A percentile compares a stretch with the other conserved stretches of the same genome.
phyloP scores from a whole-genome alignment of 2,113 vertebrate genomes.

The Sceloporus tristichus region DNA sequence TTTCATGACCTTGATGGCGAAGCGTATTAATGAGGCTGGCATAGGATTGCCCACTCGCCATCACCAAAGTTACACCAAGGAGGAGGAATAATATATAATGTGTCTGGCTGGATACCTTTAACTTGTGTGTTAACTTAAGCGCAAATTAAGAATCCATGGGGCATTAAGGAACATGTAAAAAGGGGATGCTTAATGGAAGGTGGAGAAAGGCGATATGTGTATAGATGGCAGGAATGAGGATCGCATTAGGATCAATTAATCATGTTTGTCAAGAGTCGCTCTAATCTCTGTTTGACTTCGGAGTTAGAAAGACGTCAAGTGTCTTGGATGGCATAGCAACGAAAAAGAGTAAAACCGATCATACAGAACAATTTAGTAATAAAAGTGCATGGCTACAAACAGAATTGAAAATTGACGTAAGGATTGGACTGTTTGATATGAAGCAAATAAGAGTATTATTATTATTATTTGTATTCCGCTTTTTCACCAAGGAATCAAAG shows the following conservation, averaged over 20 bases:
- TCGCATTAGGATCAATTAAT: not conserved
- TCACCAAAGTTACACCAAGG: slow-evolving; percentile 36
- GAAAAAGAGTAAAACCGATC: no score
- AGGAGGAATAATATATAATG: not conserved
- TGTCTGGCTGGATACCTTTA: not conserved
- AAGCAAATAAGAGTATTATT: no score
- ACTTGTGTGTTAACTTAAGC: not conserved
- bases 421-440: no score
- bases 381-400: no score
- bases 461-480: no score
- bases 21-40: slow-evolving; percentile 47
- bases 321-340: no score
- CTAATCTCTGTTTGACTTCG: not conserved
- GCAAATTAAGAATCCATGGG: slow-evolving; percentile 20
- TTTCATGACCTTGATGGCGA: slow-evolving; percentile 68
- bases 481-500: no score
- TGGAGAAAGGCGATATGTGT: not conserved
- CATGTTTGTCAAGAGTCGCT: not conserved
- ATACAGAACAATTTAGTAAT: no score
- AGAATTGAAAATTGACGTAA: no score
- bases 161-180: not conserved
- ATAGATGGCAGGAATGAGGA: not conserved
- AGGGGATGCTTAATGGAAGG: not conserved
- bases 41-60: slow-evolving; percentile 47
- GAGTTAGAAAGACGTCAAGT: no score